Evolutionary conservation across 2,797 vertebrate species (phyloP).

Genomic region (Megalops cyprinoides): DNA sequence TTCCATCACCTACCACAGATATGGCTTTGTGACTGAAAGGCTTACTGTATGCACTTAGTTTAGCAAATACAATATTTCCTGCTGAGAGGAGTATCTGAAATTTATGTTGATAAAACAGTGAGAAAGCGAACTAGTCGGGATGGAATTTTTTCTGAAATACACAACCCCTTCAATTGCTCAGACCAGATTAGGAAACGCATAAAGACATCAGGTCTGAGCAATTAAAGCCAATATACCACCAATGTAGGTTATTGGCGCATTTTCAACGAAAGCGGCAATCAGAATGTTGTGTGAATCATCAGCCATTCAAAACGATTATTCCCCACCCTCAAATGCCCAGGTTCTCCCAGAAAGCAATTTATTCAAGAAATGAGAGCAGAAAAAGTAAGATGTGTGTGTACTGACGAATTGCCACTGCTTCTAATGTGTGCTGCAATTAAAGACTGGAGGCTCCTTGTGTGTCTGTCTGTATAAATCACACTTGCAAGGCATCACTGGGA

Average conservation of each 20-base stretch:
- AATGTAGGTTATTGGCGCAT: conserved; percentile 52
- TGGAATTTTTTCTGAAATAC: no score
- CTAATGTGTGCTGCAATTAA: conserved; percentile 83
- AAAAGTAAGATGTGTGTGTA: conserved; percentile 81
- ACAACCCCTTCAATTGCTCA: no score
- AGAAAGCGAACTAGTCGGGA: no score
- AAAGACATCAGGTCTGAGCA: no score
- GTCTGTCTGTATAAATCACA: conserved; percentile 64
- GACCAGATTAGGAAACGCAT: no score
- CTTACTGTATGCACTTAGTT: no score
- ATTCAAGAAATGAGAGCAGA: conserved; percentile 80
- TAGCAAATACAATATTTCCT: no score
- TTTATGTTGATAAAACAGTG: no score
- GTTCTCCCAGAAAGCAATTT: conserved; percentile 81
- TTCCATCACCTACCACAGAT: no score
- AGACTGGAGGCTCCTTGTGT: conserved; percentile 61
- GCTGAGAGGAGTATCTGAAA: no score
- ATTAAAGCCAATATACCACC: no score
- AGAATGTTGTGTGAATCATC: conserved; percentile 51
- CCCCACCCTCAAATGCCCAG: conserved; percentile 71
- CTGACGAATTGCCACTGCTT: conserved; percentile 79
- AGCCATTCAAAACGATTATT: conserved; percentile 70
- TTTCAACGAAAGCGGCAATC: conserved; percentile 68
- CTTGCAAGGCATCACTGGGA: conserved; percentile 55
- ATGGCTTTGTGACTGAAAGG: no score